phyloP scores from a whole-genome alignment of 2,797 vertebrate genomes.

The Nyctibius grandis region DNA sequence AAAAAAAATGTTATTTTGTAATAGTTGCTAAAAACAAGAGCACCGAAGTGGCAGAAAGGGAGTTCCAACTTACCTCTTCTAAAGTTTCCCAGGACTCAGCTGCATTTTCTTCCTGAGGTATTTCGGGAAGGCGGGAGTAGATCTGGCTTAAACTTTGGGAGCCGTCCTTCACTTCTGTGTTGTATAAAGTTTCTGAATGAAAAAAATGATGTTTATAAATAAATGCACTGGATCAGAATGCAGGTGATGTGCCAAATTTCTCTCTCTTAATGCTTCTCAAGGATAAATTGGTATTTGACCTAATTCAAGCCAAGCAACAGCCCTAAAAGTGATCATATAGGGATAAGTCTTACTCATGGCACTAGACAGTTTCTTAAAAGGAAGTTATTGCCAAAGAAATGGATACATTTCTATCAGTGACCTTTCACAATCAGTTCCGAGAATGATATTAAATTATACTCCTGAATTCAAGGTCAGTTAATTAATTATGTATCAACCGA shows the following conservation, averaged over 20 bases:
- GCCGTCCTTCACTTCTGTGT: slow-evolving; percentile 30
- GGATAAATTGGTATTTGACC: background rate
- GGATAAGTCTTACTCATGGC: background rate
- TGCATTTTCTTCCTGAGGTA: slow-evolving; percentile 88
- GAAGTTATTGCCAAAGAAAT: background rate
- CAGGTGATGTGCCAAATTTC: background rate
- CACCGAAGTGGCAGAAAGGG: background rate
- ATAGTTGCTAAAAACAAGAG: background rate
- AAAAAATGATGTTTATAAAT: slow-evolving; percentile 7
- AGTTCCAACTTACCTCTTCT: slow-evolving; percentile 80
- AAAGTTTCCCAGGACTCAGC: slow-evolving; percentile 92
- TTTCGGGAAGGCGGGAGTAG: slow-evolving; percentile 80
- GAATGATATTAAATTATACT: background rate
- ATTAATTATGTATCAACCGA: background rate
- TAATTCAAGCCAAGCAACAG: background rate
- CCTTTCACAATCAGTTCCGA: background rate
- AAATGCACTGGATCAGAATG: background rate
- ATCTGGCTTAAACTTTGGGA: slow-evolving; percentile 71
- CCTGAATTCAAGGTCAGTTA: background rate
- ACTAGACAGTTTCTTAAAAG: background rate
- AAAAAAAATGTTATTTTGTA: background rate
- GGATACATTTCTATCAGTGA: background rate
- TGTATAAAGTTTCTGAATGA: slow-evolving; percentile 60
- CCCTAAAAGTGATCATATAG: background rate
- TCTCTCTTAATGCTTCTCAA: background rate